phyloP scores from a whole-genome alignment of 2,797 vertebrate genomes.

The Myripristis murdjan region DNA sequence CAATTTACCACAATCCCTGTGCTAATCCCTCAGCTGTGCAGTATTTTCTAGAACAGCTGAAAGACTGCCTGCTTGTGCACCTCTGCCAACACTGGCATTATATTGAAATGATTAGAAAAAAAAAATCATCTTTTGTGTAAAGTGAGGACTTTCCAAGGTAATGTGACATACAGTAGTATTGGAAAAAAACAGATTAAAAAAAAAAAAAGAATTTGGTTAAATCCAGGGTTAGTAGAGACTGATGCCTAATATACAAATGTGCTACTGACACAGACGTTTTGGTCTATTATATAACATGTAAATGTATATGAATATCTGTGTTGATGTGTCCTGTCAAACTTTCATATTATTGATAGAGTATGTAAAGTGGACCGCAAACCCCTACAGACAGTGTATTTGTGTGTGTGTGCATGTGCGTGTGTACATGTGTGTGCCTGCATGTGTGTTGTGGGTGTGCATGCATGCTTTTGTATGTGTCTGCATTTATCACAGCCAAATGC shows the following conservation, averaged over 20 bases:
- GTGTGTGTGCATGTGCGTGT: too few species aligned
- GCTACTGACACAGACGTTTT: not conserved
- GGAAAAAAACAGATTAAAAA: not conserved
- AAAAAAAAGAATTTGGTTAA: not conserved
- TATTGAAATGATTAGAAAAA: not conserved
- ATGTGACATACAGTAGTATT: not conserved
- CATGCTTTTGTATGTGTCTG: constrained; percentile 1
- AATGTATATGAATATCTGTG: not conserved
- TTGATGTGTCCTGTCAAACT: not conserved
- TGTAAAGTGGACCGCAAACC: not conserved
- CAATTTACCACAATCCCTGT: constrained; percentile 2
- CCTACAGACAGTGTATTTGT: not conserved
- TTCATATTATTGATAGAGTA: not conserved
- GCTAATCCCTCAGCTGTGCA: not conserved
- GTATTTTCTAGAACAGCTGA: constrained; percentile 28
- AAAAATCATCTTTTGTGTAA: not conserved
- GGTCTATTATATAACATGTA: not conserved
- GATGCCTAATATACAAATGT: not conserved
- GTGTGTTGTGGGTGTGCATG: constrained; percentile 1
- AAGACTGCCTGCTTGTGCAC: constrained; percentile 15
- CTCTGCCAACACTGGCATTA: constrained; percentile 1
- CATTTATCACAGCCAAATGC: constrained; percentile 39
- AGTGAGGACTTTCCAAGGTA: not conserved
- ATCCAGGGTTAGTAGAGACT: not conserved
- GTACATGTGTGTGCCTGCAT: too few species aligned